Conservation (phyloP, 2,797 vertebrate genomes). For the Pteropus rufus region DNA sequence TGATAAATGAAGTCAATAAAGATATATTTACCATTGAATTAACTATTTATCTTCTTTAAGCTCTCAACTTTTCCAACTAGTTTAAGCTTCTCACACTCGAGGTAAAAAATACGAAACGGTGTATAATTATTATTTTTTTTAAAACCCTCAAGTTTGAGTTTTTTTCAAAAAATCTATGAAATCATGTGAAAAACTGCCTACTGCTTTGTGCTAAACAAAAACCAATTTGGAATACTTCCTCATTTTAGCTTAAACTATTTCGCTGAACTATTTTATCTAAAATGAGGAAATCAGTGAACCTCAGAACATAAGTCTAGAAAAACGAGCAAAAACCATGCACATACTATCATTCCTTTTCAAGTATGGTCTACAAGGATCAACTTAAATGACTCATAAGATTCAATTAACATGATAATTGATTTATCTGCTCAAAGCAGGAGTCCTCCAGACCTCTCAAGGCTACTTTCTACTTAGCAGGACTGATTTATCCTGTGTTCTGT, state of each 20-base stretch:
- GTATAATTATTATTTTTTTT: background rate
- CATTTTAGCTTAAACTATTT: background rate
- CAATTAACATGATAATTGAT: conserved; percentile 12
- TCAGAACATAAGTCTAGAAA: background rate
- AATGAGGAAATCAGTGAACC: background rate
- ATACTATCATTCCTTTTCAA: background rate
- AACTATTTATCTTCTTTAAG: background rate
- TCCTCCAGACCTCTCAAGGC: background rate
- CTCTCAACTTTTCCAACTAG: conserved; percentile 33
- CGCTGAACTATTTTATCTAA: background rate
- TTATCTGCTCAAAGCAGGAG: conserved; percentile 17
- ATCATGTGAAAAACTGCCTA: background rate
- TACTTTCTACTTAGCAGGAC: background rate
- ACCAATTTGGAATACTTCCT: background rate
- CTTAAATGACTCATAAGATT: background rate
- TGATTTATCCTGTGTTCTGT: background rate
- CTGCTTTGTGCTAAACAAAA: background rate
- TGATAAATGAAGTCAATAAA: conserved; percentile 55
- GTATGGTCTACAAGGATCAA: background rate
- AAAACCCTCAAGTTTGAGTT: background rate
- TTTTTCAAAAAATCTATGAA: background rate
- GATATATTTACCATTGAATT: conserved; percentile 39
- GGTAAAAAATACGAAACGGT: background rate
- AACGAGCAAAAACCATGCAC: background rate
- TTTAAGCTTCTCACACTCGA: conserved; percentile 12